These are phyloP conservation scores for Lanistes nyassanus DNA, from an alignment of 1,140 invertebrate species.

Conservation along the genomic window DNA sequence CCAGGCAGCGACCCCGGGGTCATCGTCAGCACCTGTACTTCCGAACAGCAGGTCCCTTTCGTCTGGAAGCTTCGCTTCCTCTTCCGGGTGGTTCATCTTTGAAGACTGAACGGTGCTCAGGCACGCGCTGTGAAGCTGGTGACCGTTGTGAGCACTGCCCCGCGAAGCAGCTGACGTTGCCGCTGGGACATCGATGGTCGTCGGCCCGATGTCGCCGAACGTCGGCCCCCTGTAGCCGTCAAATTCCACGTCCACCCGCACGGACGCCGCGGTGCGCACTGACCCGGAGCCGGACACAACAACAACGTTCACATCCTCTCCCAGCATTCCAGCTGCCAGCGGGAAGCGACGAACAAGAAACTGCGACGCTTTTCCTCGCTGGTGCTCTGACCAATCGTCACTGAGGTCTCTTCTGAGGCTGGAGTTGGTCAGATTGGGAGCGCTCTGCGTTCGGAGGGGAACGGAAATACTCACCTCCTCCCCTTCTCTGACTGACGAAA, in stretches of 20 bases:
- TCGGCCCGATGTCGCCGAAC: not conserved
- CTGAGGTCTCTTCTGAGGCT: not conserved
- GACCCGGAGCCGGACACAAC: not conserved
- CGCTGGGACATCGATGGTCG: not conserved
- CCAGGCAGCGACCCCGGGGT: too few relatives aligned
- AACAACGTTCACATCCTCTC: not conserved
- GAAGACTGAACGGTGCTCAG: not conserved
- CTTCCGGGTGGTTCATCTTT: not conserved
- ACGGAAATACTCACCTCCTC: not conserved
- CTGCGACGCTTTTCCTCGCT: not conserved
- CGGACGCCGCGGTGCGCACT: not conserved
- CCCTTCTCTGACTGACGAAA: not conserved
- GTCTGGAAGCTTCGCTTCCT: too few relatives aligned
- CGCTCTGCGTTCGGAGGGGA: conserved; percentile 9
- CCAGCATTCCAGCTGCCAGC: not conserved
- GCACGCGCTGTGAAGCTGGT: not conserved
- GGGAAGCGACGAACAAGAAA: not conserved
- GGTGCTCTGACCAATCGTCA: not conserved
- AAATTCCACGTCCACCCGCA: conserved; percentile 2
- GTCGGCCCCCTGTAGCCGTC: too few relatives aligned
- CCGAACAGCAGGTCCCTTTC: too few relatives aligned
- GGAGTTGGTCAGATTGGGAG: conserved; percentile 2
- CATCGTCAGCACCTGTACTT: too few relatives aligned
- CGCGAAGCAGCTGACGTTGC: not conserved
- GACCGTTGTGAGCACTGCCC: not conserved